These are phyloP conservation scores for Torymus aiolomorphi DNA, from an alignment of 2,888 invertebrate genomes.

Conservation along the genomic window DNA sequence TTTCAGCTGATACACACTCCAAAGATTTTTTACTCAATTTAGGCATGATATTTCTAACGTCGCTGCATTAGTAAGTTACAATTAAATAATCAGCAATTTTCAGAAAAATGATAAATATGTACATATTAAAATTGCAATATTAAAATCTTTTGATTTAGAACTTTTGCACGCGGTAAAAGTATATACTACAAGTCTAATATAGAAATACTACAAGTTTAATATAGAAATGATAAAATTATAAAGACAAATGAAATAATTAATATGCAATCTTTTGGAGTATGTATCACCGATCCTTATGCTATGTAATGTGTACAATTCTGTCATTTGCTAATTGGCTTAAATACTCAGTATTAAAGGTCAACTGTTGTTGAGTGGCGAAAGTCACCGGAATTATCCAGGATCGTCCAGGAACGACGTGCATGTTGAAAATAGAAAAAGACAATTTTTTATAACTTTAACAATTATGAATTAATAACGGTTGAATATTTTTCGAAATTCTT, in stretches of 20 bases:
- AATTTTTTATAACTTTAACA: constrained; percentile 44
- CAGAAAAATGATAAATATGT: background rate
- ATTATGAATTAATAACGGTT: constrained; percentile 50
- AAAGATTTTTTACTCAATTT: constrained; percentile 37
- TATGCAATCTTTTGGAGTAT: constrained; percentile 68
- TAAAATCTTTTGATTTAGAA: constrained; percentile 32
- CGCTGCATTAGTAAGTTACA: too few relatives aligned
- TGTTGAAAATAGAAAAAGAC: constrained; percentile 47
- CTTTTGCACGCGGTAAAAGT: background rate
- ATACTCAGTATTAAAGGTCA: constrained; percentile 73
- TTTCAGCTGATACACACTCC: constrained; percentile 71
- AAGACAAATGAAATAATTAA: constrained; percentile 45
- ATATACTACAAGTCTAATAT: constrained; percentile 7
- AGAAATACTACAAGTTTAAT: constrained; percentile 28
- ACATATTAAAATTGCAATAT: background rate
- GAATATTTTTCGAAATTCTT: constrained; percentile 34
- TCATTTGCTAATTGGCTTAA: constrained; percentile 74
- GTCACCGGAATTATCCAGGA: constrained; percentile 63
- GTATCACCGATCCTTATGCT: constrained; percentile 71
- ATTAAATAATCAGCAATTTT: too few relatives aligned
- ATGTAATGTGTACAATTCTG: constrained; percentile 74
- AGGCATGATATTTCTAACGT: constrained; percentile 10
- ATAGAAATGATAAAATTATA: constrained; percentile 34
- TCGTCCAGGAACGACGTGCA: constrained; percentile 68
- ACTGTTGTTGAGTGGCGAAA: constrained; percentile 69